These are phyloP conservation scores for Paracanthobrama guichenoti DNA, from an alignment of 2,113 vertebrate genomes.

Conservation along the genomic window DNA sequence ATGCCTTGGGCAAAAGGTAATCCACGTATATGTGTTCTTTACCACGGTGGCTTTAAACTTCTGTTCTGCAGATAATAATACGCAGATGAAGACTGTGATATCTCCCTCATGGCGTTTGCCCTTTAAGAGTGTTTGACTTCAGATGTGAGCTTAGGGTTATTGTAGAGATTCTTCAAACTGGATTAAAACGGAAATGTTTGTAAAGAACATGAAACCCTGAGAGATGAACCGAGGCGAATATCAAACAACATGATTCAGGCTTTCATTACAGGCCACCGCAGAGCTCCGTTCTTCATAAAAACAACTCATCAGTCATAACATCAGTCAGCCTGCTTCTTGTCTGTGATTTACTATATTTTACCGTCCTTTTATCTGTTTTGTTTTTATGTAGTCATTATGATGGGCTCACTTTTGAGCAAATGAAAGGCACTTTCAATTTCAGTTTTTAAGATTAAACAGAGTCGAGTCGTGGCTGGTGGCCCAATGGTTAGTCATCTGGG, in stretches of 20 bases:
- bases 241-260: conserved; percentile 13
- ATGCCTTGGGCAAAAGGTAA: neutral
- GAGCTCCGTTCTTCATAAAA: conserved; percentile 21
- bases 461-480: neutral
- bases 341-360: conserved; percentile 11
- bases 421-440: conserved; percentile 8
- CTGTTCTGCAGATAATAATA: conserved; percentile 1
- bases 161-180: conserved; percentile 6
- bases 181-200: conserved; percentile 8
- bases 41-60: neutral
- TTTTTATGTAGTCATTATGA: conserved; percentile 20
- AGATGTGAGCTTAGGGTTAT: conserved; percentile 12
- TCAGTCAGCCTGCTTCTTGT: neutral
- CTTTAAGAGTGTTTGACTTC: neutral
- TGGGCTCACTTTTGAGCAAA: conserved; percentile 4
- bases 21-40: neutral
- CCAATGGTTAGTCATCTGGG: neutral
- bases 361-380: conserved; percentile 29
- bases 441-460: neutral
- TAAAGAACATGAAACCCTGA: conserved; percentile 21
- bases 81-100: neutral
- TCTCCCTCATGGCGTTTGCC: neutral
- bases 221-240: conserved; percentile 10
- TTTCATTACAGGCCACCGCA: conserved; percentile 18
- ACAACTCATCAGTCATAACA: conserved; percentile 23